Evolutionary conservation across 2,888 invertebrate species (phyloP), one percentile per base, ranked within the genome.

Genomic region (Cotesia congregata): DNA sequence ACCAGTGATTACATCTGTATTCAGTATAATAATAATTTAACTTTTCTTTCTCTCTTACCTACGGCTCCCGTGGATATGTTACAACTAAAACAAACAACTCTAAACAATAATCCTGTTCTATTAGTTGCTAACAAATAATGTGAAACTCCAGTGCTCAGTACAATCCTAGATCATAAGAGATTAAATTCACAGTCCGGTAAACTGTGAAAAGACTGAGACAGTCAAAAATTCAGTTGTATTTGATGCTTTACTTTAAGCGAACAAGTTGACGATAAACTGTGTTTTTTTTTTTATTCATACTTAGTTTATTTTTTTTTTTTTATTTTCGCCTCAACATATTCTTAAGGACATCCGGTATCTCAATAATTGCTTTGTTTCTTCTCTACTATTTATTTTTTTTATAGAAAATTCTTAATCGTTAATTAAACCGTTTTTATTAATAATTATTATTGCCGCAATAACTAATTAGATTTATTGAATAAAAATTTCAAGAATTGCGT

Each of bases 121-220:
- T 12, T 50, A 50, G 50, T 50, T 50, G 12, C 12, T 12, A 50
- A 50, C 12, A 50, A 50, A 50, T 50, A 50, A 50, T 50, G 50
- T 50, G 50, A 50, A 50, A 12, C 50, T 12, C 12, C 50, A 50
- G 50, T 50, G 12, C 12, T 12, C 50, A 50, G 50, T 50, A 50
- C 9, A 9, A 50, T 12, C 50, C 12, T 50, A 9, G 50, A 50
- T 50, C 50, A 50, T 50, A 12, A 50, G 9, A 50, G 50, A 50
- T 50, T 50, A 50, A 50, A 50, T 50, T 50, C 50, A 50, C 50
- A 50, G 50, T 50, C 50, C 50, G 50, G 50, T 50, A 50, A 50
- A 50, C 50, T 50, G 50, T 50, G 50, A 50, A 50, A 50, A 50
- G 50, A 50, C 50, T 50, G 50, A 50, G 50, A 7, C 50, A 50